These are phyloP conservation scores for Brenthis ino DNA, from an alignment of 2,888 invertebrate genomes.

Conservation along the genomic window DNA sequence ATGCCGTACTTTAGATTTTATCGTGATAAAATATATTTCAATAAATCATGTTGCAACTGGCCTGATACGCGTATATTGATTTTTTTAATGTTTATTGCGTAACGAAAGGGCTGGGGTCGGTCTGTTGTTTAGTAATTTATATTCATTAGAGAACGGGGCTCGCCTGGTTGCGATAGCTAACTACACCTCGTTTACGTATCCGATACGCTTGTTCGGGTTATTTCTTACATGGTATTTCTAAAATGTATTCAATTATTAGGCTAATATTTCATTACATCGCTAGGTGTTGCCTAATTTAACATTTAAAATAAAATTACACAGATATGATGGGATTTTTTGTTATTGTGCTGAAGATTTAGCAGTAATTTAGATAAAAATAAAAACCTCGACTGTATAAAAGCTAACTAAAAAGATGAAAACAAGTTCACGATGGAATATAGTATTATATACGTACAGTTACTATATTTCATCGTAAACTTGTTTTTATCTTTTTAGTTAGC, in stretches of 20 bases:
- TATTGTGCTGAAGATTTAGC: too few species aligned
- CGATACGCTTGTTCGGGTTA: conserved; percentile 20
- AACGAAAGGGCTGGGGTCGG: conserved; percentile 65
- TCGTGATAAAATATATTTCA: conserved; percentile 77
- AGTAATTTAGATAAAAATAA: too few species aligned
- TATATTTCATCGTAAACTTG: too few species aligned
- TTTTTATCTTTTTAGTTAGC: too few species aligned
- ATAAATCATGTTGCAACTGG: conserved; percentile 75
- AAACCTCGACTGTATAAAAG: too few species aligned
- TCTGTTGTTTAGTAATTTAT: conserved; percentile 72
- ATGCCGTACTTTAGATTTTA: conserved; percentile 76
- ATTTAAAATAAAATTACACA: too few species aligned
- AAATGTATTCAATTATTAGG: conserved; percentile 9
- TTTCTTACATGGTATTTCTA: conserved; percentile 16
- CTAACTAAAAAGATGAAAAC: too few species aligned
- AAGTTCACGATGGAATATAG: too few species aligned
- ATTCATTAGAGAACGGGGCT: conserved; percentile 65
- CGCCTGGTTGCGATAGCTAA: conserved; percentile 38
- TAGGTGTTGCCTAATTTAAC: too few species aligned
- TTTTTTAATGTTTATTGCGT: conserved; percentile 72
- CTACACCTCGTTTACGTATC: conserved; percentile 31
- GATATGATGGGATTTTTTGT: too few species aligned
- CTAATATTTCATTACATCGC: not conserved
- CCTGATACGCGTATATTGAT: conserved; percentile 75
- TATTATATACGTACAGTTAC: too few species aligned